Base-by-base conservation (phyloP, 2,797 vertebrate genomes). In the Gallinago solitaria region DNA sequence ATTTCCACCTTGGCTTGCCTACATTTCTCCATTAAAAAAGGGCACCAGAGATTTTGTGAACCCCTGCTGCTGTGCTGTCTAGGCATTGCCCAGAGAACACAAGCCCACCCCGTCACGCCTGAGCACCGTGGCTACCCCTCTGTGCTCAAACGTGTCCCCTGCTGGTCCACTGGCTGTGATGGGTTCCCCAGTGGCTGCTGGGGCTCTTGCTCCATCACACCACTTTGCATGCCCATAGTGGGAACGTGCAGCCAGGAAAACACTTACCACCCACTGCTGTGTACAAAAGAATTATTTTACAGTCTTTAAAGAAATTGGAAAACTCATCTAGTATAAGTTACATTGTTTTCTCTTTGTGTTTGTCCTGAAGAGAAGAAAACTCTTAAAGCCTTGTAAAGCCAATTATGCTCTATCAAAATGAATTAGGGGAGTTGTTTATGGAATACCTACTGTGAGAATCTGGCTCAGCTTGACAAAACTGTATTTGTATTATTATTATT, bases 361-460 rank as follows among this genome's bases (percentile, higher is more conserved):
- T 89, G 80, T 96, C 82, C 74, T 61, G 79, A 91, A 84, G 47
- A 90, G 87, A 83, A 69, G 54, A 73, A 86, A 95, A 75, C 77
- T 84, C 39, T 96, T 93, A 91, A 91, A 95, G 89, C 28, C 63
- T 74, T 86, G 87, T 85, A 94, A 90, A 96, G 93, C 69, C 77
- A 97, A 97, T 96, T 97, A 96, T 6, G 32, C 88, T 65, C 90
- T 63, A 96, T 92, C 83, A 96, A 92, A 97, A 96, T 87, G 89
- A 97, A 96, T 97, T 87, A 96, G 76, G 86, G 47, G 33, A 90
- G 47, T 53, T 88, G 91, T 96, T 96, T 96, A 87, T 45, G 81
- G 76, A 96, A 96, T 85, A 95, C 94, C 84, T 96, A 95, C 90
- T 7, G 3, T 96, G 95, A 94, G 95, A 96, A 95, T 93, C 87